phyloP scores from a whole-genome alignment of 2,113 vertebrate species.

The Verasper variegatus region DNA sequence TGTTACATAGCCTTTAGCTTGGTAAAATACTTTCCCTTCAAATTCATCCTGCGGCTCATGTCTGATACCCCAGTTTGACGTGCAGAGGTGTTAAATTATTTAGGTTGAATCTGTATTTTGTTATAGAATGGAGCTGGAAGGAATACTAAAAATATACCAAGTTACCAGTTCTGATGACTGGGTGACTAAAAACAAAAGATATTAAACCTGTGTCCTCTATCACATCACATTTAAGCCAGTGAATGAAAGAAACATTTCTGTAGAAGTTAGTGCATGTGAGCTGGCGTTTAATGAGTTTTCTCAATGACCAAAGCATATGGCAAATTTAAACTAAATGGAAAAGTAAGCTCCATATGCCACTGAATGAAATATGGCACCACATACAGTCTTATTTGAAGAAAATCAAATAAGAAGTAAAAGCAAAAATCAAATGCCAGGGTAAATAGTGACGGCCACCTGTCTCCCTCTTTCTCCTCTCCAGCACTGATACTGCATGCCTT shows the following conservation, averaged over 20 bases:
- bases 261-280: conserved; percentile 20
- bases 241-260: conserved; percentile 4
- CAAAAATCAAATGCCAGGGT: background rate
- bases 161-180: conserved; percentile 33
- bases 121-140: conserved; percentile 49
- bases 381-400: background rate
- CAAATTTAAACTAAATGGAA: conserved; percentile 6
- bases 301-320: background rate
- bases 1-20: conserved; percentile 75
- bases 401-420: background rate
- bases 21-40: conserved; percentile 68
- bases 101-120: conserved; percentile 70
- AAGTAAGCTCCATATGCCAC: background rate
- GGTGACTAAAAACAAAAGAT: conserved; percentile 33
- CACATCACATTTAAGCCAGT: conserved; percentile 28
- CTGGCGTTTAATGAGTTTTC: conserved; percentile 29
- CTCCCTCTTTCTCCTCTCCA: conserved; percentile 15
- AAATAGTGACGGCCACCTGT: conserved; percentile 7
- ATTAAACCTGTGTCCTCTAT: conserved; percentile 43
- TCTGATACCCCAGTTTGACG: conserved; percentile 61
- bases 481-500: conserved; percentile 1
- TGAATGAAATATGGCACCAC: background rate
- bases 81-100: conserved; percentile 73
- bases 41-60: conserved; percentile 72
- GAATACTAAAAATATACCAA: conserved; percentile 54